Evolutionary conservation across 2,888 invertebrate species (phyloP), one percentile per base, ranked within the genome.

Genomic region (Crossocerus cetratus): DNA sequence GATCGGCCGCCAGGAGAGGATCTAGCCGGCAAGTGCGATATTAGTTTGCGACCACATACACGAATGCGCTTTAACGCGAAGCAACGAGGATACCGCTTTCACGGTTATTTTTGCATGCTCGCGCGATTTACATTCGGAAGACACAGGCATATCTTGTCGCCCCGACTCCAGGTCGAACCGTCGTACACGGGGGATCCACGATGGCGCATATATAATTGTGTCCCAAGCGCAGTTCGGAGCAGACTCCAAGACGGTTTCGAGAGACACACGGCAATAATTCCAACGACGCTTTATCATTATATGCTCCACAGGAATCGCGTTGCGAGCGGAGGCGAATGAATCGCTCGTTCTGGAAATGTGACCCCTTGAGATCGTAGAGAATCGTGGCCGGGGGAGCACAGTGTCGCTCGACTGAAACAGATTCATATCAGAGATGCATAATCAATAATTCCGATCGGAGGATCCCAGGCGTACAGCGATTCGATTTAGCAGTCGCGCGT

Each of bases 341-440:
- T 32, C 5, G 32, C 32, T 32, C 32, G 8, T 32, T 32, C 5
- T 1, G 32, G 11, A 32, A 32, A 32, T 2, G 11, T 32, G 32
- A 32, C 11, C 11, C 11, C 32, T 32, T 32, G 1, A 32, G 2
- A 32, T 4, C 11, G 32, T 32, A 32, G 32, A 32, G 32, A 3
- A 32, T 32, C 32, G 8, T 8, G 32, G 1, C 14, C 49, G 49
- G 49, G 32, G 32, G 11, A 2, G 32, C 11, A 4, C 32, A 32
- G 8, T 3, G 32, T 32, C 32, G 8, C 42, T 64, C 32, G 53
- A 16, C 66, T 74, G 74, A 76, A 71, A 74, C 74, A 65, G 60
- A n/a, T 76, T 74, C 75, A 76, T 76, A 76, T 76, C 75, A 74
- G 62, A 74, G 65, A 71, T 74, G 55, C 74, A 74, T 76, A 74